Evolutionary conservation across 2,797 vertebrate species (phyloP).

Genomic region (Paedocypris micromegethes): DNA sequence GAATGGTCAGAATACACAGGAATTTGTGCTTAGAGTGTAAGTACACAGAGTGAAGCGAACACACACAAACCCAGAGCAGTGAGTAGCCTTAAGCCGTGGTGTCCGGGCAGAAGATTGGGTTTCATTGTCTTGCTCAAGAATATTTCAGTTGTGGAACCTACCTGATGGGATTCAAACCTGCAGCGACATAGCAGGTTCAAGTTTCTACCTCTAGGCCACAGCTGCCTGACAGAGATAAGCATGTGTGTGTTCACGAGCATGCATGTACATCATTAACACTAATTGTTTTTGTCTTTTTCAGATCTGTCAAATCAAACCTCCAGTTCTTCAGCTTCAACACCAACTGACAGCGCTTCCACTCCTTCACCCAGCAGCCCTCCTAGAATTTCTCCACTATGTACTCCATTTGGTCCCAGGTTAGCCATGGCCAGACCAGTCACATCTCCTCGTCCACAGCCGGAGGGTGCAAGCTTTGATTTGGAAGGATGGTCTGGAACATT

Average conservation of each 20-base stretch:
- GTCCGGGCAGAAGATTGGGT: too few species aligned
- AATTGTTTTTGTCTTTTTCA: conserved; percentile 50
- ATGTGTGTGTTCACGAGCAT: too few species aligned
- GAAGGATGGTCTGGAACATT: conserved; percentile 54
- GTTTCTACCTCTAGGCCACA: too few species aligned
- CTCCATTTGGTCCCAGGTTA: conserved; percentile 67
- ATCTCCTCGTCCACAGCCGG: conserved; percentile 81
- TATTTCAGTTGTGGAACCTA: too few species aligned
- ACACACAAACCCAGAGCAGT: too few species aligned
- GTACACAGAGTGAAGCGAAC: too few species aligned
- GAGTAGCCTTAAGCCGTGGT: too few species aligned
- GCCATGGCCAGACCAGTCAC: conserved; percentile 63
- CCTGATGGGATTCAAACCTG: too few species aligned
- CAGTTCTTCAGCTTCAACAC: conserved; percentile 72
- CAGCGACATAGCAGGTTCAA: too few species aligned
- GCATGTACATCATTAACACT: background rate
- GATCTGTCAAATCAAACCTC: conserved; percentile 72
- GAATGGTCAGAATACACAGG: background rate
- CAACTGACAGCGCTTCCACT: conserved; percentile 70
- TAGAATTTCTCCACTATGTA: conserved; percentile 68
- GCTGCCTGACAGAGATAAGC: too few species aligned
- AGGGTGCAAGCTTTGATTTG: conserved; percentile 79
- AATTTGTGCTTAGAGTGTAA: too few species aligned
- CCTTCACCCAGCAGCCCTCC: conserved; percentile 72
- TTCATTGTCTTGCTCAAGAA: too few species aligned